Percentiles rank a stretch among this genome's conserved stretches.
phyloP scores from a whole-genome alignment of 2,888 invertebrate genomes.

The Ennomos quercinarius region DNA sequence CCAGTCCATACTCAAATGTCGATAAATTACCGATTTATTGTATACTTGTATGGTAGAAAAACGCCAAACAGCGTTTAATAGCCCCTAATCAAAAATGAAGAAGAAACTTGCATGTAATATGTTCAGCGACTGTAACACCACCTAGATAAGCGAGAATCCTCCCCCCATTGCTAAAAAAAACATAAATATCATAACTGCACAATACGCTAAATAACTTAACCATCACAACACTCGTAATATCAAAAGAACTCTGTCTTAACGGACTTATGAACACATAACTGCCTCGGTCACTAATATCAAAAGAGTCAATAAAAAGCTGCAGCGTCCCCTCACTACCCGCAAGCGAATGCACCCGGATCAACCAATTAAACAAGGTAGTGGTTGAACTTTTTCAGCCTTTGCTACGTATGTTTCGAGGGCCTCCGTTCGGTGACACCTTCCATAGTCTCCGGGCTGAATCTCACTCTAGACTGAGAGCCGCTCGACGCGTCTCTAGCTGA shows the following conservation, averaged over 20 bases:
- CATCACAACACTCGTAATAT: constrained; percentile 22
- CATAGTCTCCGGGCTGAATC: constrained; percentile 91
- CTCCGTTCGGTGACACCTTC: constrained; percentile 77
- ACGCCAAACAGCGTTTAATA: too few relatives aligned
- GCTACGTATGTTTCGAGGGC: constrained; percentile 76
- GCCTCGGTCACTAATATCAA: constrained; percentile 29
- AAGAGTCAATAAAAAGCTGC: constrained; percentile 46
- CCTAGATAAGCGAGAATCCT: too few relatives aligned
- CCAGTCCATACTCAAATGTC: too few relatives aligned
- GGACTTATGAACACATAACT: constrained; percentile 30
- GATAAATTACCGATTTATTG: too few relatives aligned
- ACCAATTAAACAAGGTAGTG: constrained; percentile 77
- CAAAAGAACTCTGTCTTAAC: constrained; percentile 7
- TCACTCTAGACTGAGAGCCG: constrained; percentile 89
- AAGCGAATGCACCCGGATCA: constrained; percentile 50
- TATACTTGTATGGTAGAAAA: too few relatives aligned
- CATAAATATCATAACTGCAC: neutral
- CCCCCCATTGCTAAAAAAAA: neutral
- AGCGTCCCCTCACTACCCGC: constrained; percentile 59
- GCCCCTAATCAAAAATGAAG: too few relatives aligned
- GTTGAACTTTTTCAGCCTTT: constrained; percentile 78
- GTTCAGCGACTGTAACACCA: too few relatives aligned
- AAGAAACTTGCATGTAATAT: too few relatives aligned
- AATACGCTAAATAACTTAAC: neutral
- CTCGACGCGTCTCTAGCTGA: constrained; percentile 92